phyloP scores from a whole-genome alignment of 1,140 invertebrate genomes.

The Cydia pomonella region DNA sequence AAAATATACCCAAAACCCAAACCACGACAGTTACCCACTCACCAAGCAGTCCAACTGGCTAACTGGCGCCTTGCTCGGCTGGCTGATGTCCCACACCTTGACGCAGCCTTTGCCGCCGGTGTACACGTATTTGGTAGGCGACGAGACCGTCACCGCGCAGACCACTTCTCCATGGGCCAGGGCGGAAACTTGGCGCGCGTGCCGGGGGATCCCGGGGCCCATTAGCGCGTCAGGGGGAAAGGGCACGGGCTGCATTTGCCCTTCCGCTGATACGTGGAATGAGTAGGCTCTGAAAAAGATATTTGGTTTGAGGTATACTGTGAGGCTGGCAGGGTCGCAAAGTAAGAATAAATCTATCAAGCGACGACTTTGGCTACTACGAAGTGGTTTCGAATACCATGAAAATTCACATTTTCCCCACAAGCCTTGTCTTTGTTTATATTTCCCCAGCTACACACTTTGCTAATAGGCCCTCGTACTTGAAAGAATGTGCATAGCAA shows the following conservation, averaged over 20 bases:
- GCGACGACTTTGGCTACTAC: too few species aligned
- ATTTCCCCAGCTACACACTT: too few species aligned
- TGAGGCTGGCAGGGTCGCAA: neutral
- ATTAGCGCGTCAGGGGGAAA: slow-evolving; percentile 97
- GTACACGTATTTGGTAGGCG: slow-evolving; percentile 98
- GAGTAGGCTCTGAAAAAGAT: slow-evolving; percentile 90
- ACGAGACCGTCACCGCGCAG: slow-evolving; percentile 95
- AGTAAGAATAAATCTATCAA: neutral
- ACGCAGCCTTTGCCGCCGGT: slow-evolving; percentile 99
- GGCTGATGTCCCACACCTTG: slow-evolving; percentile 96
- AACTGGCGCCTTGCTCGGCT: slow-evolving; percentile 89
- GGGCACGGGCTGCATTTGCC: slow-evolving; percentile 95
- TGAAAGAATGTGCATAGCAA: too few species aligned
- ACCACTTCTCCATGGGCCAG: slow-evolving; percentile 96
- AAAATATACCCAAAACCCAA: slow-evolving; percentile 24
- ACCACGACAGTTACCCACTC: slow-evolving; percentile 79
- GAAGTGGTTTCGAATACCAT: too few species aligned
- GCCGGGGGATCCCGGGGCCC: slow-evolving; percentile 95
- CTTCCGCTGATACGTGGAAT: slow-evolving; percentile 92
- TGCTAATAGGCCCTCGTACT: too few species aligned
- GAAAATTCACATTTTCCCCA: too few species aligned
- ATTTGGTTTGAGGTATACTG: neutral
- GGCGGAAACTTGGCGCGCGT: slow-evolving; percentile 95
- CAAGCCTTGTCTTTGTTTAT: too few species aligned
- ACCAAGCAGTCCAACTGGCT: slow-evolving; percentile 94